Conservation (phyloP, 1,140 invertebrate species). For the Saxidomus purpurata region DNA sequence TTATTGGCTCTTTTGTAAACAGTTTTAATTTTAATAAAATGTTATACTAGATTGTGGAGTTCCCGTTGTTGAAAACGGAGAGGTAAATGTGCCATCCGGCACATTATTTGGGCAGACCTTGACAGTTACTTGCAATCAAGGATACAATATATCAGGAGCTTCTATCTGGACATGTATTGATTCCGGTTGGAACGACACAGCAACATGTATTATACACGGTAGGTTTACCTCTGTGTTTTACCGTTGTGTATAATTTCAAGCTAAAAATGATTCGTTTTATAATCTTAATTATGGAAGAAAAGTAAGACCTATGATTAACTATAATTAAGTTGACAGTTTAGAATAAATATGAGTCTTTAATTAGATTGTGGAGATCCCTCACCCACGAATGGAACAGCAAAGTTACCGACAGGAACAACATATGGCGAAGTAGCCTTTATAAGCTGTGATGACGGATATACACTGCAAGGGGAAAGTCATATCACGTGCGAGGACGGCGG, state of each 20-base stretch:
- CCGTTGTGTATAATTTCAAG: too few relatives aligned
- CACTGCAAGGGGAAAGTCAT: background rate
- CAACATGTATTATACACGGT: slow-evolving; percentile 31
- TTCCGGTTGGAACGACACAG: background rate
- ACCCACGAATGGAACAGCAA: slow-evolving; percentile 1
- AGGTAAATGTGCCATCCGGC: background rate
- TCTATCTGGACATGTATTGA: background rate
- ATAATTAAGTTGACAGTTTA: too few relatives aligned
- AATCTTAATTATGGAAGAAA: too few relatives aligned
- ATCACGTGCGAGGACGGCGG: slow-evolving; percentile 26
- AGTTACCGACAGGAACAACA: slow-evolving; percentile 18
- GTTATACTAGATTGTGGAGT: slow-evolving; percentile 20
- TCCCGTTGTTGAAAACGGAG: background rate
- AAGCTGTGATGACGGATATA: background rate
- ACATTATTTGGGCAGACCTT: slow-evolving; percentile 14
- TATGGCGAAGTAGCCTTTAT: slow-evolving; percentile 33
- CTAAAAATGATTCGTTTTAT: too few relatives aligned
- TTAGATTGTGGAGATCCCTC: slow-evolving; percentile 29
- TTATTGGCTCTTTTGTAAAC: background rate
- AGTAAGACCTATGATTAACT: too few relatives aligned
- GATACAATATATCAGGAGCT: background rate
- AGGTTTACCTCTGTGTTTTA: background rate
- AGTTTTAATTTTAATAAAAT: background rate
- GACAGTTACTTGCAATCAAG: slow-evolving; percentile 2
- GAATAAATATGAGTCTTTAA: too few relatives aligned